phyloP scores from a whole-genome alignment of 2,888 invertebrate species.

The Rhimphoctona megacephalus region DNA sequence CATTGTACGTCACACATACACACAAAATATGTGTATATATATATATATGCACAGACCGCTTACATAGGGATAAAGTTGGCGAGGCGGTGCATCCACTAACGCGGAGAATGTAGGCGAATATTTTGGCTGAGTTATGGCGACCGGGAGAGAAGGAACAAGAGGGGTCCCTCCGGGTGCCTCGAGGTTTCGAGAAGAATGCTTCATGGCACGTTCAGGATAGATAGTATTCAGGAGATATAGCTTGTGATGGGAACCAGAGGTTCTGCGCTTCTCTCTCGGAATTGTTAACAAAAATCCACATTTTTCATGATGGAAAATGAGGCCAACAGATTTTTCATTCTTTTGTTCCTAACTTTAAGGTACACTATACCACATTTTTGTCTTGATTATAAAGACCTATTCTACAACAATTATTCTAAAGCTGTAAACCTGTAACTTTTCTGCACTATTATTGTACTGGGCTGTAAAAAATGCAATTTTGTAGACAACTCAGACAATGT shows the following conservation, averaged over 20 bases:
- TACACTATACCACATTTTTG: background rate
- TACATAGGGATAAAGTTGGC: constrained; percentile 77
- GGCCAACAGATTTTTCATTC: constrained; percentile 20
- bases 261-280: background rate
- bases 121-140: constrained; percentile 81
- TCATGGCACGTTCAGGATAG: constrained; percentile 51
- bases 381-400: background rate
- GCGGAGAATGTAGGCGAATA: constrained; percentile 81
- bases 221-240: constrained; percentile 57
- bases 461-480: background rate
- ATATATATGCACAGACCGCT: constrained; percentile 69
- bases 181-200: constrained; percentile 63
- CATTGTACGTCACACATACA: constrained; percentile 73
- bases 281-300: constrained; percentile 30
- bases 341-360: constrained; percentile 2
- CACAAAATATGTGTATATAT: constrained; percentile 58
- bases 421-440: background rate
- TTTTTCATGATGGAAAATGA: constrained; percentile 2
- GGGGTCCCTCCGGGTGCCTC: constrained; percentile 47
- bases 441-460: background rate
- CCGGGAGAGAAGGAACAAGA: constrained; percentile 61
- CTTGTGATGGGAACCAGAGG: constrained; percentile 39
- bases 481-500: background rate
- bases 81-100: constrained; percentile 65
- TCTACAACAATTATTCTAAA: background rate